Conservation (phyloP, 2,888 invertebrate genomes). For the Leucozona laternaria region DNA sequence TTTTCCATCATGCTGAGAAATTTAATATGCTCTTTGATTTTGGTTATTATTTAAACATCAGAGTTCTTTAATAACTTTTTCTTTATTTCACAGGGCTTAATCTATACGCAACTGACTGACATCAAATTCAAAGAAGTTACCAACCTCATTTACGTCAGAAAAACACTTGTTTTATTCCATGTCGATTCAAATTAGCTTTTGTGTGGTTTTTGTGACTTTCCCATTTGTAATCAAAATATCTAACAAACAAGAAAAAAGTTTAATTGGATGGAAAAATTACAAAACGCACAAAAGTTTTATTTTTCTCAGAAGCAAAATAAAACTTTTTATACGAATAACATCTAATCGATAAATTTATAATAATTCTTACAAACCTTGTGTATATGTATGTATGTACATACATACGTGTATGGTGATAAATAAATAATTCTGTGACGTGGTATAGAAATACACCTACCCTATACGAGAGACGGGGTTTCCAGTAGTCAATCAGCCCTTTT, state of each 20-base stretch:
- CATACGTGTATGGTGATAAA: not conserved
- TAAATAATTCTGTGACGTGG: conserved; percentile 10
- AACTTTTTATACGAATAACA: not conserved
- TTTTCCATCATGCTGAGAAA: not conserved
- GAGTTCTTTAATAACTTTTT: not conserved
- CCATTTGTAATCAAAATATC: not conserved
- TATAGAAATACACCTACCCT: not conserved
- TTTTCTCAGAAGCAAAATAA: not conserved
- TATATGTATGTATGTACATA: too few species aligned
- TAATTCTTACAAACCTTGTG: not conserved
- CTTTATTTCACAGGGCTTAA: not conserved
- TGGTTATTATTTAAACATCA: not conserved
- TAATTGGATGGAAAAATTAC: conserved; percentile 24
- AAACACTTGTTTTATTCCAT: not conserved
- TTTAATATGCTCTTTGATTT: conserved; percentile 4
- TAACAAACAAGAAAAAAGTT: not conserved
- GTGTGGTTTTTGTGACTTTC: conserved; percentile 26
- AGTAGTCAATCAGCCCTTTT: not conserved
- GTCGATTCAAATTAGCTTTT: not conserved
- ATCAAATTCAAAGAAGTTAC: not conserved
- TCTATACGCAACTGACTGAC: not conserved
- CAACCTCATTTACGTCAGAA: not conserved
- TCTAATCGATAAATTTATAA: conserved; percentile 22
- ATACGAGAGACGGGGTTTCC: not conserved
- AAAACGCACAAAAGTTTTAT: conserved; percentile 13